Conservation (phyloP, 2,113 vertebrate species). For the Danionella cerebrum region DNA sequence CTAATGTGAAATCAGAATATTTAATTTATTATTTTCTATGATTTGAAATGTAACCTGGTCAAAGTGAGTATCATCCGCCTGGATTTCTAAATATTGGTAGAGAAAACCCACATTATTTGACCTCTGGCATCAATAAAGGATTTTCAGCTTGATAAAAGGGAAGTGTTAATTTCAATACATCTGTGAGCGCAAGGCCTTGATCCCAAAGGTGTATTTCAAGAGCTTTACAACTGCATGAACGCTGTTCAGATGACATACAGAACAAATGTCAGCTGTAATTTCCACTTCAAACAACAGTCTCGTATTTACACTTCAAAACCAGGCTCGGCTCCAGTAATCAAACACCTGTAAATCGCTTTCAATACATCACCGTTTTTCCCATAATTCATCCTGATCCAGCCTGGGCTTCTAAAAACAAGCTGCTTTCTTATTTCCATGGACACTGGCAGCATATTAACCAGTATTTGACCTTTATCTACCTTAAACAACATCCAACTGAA, state of each 20-base stretch:
- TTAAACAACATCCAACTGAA: not conserved
- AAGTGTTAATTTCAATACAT: no score
- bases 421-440: not conserved
- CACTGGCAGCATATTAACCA: not conserved
- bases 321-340: not conserved
- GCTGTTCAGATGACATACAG: not conserved
- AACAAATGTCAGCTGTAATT: conserved; percentile 2
- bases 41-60: no score
- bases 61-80: no score
- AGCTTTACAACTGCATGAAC: not conserved
- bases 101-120: no score
- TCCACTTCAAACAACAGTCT: conserved; percentile 11
- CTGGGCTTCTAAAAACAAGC: not conserved
- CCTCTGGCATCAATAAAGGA: no score
- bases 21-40: no score
- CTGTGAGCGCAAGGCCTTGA: not conserved
- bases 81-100: no score
- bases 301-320: conserved; percentile 23
- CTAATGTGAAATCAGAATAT: no score
- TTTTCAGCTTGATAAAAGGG: not conserved
- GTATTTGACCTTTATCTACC: not conserved
- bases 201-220: not conserved
- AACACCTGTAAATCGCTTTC: not conserved
- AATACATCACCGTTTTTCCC: not conserved
- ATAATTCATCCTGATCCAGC: not conserved